Evolutionary conservation across 2,888 invertebrate genomes (phyloP), one percentile per base, ranked within the genome.

Genomic region (Mythimna pallens): DNA sequence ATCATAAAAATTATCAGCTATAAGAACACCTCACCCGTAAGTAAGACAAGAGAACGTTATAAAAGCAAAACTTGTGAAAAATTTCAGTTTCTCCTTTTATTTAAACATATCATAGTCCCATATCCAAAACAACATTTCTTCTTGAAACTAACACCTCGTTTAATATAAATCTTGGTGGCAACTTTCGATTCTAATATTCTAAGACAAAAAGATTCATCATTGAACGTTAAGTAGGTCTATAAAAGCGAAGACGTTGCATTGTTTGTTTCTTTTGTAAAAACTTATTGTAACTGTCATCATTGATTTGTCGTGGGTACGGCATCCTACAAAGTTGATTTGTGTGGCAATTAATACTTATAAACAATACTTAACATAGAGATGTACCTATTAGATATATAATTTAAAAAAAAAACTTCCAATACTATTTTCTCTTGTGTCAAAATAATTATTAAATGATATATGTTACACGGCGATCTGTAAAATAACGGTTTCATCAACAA

Each of bases 141-240:
- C 25, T 57, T 57, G 14, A 55, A 55, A 25, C 55, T 14, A 7
- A 14, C 22, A 22, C 54, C 36, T 12, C 12, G 2, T 5, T 17
- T 47, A 47, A 17, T 40, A 40, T 40, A 8, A 10, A 40, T 40
- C 40, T 43, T 43, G 14, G 14, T 14, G 52, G 14, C 20, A 55
- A 67, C 72, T 80, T 80, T 80, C 81, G 20, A 70, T 61, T 52
- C 20, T 10, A 43, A 50, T 17, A 54, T 61, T 52, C 20, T 10
- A 43, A 54, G 20, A 54, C 36, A 76, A 80, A 80, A 71, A 63
- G 10, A 57, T 57, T n/a, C 17, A 47, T n/a, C 17, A 57, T 6
- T 47, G 40, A 25, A 36, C 3, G 57, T 59, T 59, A 58, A 58
- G 7, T 9, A 43, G 3, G 50, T 71, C 50, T 40, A 12, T 36